Conservation (phyloP, 2,888 invertebrate genomes). For the Eucera pruinosa region DNA sequence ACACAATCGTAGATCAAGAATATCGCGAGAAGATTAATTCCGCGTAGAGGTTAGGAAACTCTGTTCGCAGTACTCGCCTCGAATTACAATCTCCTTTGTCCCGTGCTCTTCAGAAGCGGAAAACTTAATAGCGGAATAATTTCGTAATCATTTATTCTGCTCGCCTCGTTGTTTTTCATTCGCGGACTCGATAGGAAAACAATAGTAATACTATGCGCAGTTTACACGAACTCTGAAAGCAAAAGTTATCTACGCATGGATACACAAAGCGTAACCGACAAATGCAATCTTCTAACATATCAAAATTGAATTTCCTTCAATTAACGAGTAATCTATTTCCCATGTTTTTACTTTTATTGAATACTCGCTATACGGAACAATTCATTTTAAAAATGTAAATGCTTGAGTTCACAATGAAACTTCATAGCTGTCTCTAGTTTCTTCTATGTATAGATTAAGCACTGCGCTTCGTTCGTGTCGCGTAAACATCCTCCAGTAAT, state of each 20-base stretch:
- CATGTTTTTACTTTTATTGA: neutral
- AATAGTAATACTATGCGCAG: slow-evolving; percentile 54
- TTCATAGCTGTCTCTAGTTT: slow-evolving; percentile 13
- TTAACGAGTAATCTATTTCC: neutral
- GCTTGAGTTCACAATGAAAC: neutral
- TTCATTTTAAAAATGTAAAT: neutral
- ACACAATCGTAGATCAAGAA: neutral
- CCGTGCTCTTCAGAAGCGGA: slow-evolving; percentile 37
- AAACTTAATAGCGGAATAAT: slow-evolving; percentile 49
- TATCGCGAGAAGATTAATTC: slow-evolving; percentile 29
- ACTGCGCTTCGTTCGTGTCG: neutral
- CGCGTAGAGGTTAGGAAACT: slow-evolving; percentile 48
- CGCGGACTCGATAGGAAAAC: slow-evolving; percentile 47
- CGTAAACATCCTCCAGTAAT: neutral
- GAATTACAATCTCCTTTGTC: slow-evolving; percentile 44
- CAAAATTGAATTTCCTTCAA: neutral
- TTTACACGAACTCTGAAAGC: slow-evolving; percentile 1
- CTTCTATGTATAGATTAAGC: neutral
- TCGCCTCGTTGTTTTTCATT: slow-evolving; percentile 42
- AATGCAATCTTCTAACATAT: neutral
- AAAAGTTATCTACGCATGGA: neutral
- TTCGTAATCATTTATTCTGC: slow-evolving; percentile 53
- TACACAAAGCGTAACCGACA: neutral
- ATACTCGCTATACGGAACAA: neutral
- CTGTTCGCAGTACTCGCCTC: slow-evolving; percentile 21